A percentile compares a stretch with the other conserved stretches of the same genome.
These are phyloP conservation scores for Oxyruncus cristatus DNA, from an alignment of 2,113 vertebrate genomes.

Conservation along the genomic window DNA sequence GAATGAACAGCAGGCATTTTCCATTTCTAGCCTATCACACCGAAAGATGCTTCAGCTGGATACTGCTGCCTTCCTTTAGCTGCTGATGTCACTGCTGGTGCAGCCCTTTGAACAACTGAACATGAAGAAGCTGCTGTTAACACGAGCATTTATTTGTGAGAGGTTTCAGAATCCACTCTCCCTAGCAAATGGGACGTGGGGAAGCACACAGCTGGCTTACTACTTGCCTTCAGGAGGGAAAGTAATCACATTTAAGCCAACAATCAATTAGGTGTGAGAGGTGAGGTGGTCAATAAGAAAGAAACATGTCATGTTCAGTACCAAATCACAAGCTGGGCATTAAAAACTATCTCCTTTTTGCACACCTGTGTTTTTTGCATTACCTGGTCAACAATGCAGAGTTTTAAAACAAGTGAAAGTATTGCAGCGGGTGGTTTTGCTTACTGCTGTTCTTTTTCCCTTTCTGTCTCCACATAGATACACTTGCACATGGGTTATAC, in stretches of 20 bases:
- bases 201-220: background rate
- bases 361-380: conserved; percentile 37
- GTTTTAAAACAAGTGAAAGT: conserved; percentile 6
- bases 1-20: background rate
- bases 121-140: background rate
- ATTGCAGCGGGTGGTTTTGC: background rate
- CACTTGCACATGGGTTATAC: background rate
- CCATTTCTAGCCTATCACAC: background rate
- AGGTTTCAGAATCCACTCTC: background rate
- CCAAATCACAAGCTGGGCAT: background rate
- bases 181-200: background rate
- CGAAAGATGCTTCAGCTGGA: background rate
- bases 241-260: conserved; percentile 15
- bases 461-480: rapidly evolving
- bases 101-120: background rate
- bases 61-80: background rate
- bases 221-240: conserved; percentile 11
- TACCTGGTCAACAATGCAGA: background rate
- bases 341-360: background rate
- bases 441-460: background rate
- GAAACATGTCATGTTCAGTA: background rate
- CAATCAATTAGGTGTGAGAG: conserved; percentile 7
- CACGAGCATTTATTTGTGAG: background rate
- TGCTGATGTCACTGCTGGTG: background rate
- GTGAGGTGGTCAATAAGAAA: background rate